Conservation (phyloP, 2,113 vertebrate species). For the Cariama cristata region DNA sequence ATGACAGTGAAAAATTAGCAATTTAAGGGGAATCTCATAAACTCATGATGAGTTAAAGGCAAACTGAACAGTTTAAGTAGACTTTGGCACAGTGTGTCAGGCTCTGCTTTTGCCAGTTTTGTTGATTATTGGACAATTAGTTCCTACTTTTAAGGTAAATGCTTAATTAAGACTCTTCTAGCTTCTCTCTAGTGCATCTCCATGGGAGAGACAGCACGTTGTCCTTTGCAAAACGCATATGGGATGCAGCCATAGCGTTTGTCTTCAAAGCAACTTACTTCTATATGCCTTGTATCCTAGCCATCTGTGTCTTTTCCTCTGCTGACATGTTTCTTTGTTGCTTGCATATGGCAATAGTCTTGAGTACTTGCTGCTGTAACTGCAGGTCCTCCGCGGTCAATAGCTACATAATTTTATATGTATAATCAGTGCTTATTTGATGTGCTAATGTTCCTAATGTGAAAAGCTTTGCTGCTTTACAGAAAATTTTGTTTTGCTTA, state of each 20-base stretch:
- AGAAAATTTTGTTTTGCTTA: not conserved
- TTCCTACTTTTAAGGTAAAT: not conserved
- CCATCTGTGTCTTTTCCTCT: not conserved
- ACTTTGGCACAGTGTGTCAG: not conserved
- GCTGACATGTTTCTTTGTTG: not conserved
- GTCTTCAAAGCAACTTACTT: not conserved
- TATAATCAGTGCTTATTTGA: too few relatives aligned
- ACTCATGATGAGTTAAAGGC: not conserved
- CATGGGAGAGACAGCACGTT: not conserved
- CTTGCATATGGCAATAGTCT: not conserved
- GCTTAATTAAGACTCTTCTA: not conserved
- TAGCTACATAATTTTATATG: not conserved
- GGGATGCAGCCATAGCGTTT: not conserved
- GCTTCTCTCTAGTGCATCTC: not conserved
- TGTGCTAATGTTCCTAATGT: not conserved
- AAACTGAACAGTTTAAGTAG: not conserved
- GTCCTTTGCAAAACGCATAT: not conserved
- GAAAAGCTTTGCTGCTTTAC: not conserved
- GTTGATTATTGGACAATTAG: not conserved
- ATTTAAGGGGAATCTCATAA: accelerated
- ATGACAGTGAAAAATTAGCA: not conserved
- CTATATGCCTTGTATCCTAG: accelerated
- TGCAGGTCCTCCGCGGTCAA: accelerated
- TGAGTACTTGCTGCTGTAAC: not conserved
- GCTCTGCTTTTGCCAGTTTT: not conserved